Evolutionary conservation across 2,113 vertebrate species (phyloP).

Genomic region (Xenotilapia longispinis): DNA sequence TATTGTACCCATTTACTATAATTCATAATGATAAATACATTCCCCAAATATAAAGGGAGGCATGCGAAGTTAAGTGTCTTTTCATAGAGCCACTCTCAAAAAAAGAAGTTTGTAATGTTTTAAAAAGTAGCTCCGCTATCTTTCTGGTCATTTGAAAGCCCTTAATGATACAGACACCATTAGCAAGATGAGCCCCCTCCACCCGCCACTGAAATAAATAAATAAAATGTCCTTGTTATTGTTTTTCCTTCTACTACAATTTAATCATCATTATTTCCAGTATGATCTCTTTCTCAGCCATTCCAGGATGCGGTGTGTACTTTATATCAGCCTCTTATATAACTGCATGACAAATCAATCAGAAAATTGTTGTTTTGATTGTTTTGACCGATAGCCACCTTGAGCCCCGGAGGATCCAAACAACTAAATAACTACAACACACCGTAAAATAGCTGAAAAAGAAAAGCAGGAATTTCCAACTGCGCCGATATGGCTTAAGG

Average conservation of each 20-base stretch:
- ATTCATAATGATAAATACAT: conserved; percentile 26
- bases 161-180: background rate
- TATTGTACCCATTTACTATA: conserved; percentile 10
- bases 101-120: background rate
- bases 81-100: background rate
- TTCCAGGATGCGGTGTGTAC: background rate
- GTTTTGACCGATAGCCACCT: conserved; percentile 49
- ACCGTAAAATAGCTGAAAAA: conserved; percentile 19
- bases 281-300: background rate
- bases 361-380: conserved; percentile 50
- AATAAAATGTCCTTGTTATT: background rate
- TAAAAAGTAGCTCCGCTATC: background rate
- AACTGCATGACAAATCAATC: conserved; percentile 63
- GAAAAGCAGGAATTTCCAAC: conserved; percentile 11
- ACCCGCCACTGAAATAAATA: background rate
- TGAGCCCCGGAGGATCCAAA: conserved; percentile 34
- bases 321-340: conserved; percentile 32
- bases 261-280: background rate
- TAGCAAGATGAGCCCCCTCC: background rate
- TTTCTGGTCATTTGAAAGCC: background rate
- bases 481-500: background rate
- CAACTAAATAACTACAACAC: conserved; percentile 40
- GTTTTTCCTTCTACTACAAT: background rate
- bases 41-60: conserved; percentile 12
- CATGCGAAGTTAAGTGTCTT: background rate